These are phyloP conservation scores for Ptilonorhynchus violaceus DNA, from an alignment of 2,113 vertebrate genomes.

Conservation along the genomic window DNA sequence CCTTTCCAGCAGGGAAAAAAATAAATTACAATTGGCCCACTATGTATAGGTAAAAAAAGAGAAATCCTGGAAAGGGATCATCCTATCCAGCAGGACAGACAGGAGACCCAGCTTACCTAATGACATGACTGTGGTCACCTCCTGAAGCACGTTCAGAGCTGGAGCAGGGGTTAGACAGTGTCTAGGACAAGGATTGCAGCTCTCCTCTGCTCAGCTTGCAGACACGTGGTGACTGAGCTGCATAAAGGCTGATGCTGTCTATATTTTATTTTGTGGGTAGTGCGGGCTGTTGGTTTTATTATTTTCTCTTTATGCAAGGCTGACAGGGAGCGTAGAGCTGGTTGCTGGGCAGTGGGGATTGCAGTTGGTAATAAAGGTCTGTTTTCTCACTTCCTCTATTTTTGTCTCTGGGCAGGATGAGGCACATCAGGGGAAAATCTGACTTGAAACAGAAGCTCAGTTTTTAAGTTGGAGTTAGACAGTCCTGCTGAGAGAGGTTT, in stretches of 20 bases:
- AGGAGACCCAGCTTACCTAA: neutral
- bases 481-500: neutral
- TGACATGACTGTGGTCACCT: neutral
- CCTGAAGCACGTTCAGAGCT: neutral
- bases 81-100: neutral
- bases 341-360: constrained; percentile 44
- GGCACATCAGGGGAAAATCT: constrained; percentile 53
- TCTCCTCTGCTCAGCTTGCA: constrained; percentile 20
- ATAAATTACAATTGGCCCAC: neutral
- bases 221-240: neutral
- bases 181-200: constrained; percentile 3
- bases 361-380: constrained; percentile 55
- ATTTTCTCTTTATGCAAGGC: constrained; percentile 43
- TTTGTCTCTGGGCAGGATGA: constrained; percentile 56
- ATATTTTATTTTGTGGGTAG: constrained; percentile 44
- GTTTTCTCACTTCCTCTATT: constrained; percentile 70
- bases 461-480: constrained; percentile 34
- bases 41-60: neutral
- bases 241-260: constrained; percentile 25
- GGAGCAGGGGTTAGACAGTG: neutral
- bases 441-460: constrained; percentile 12
- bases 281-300: constrained; percentile 54
- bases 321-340: neutral
- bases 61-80: neutral
- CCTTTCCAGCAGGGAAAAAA: neutral